Conservation (phyloP, 2,888 invertebrate species). For the Plagodis pulveraria region DNA sequence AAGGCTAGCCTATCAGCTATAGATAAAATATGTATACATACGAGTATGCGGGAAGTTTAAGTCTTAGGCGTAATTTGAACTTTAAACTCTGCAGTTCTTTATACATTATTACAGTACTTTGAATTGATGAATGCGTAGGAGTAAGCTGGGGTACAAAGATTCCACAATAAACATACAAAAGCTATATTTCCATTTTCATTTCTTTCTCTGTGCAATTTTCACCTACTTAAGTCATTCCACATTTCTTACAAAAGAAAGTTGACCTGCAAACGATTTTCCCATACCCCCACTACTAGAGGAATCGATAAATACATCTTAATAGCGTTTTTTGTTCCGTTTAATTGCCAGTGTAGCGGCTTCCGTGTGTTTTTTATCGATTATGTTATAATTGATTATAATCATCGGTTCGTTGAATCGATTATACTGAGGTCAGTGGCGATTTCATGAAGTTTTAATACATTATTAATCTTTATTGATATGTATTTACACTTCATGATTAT, state of each 20-base stretch:
- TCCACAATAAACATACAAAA: not conserved
- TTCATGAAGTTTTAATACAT: slow-evolving; percentile 37
- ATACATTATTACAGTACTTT: no score
- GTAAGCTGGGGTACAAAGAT: no score
- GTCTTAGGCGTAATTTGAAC: no score
- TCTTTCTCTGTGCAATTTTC: slow-evolving; percentile 12
- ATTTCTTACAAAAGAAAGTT: slow-evolving; percentile 62
- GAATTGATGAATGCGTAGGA: no score
- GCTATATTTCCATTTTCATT: slow-evolving; percentile 9
- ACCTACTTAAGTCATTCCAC: slow-evolving; percentile 15
- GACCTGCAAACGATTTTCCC: slow-evolving; percentile 66
- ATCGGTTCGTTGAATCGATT: slow-evolving; percentile 67
- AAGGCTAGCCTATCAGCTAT: no score
- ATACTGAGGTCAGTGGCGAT: slow-evolving; percentile 54
- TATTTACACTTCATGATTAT: slow-evolving; percentile 5
- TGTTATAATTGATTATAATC: slow-evolving; percentile 67
- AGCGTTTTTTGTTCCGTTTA: slow-evolving; percentile 62
- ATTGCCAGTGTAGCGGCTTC: slow-evolving; percentile 65
- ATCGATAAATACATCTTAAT: slow-evolving; percentile 70
- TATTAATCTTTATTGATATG: not conserved
- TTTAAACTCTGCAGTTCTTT: no score
- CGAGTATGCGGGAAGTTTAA: no score
- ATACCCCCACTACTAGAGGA: slow-evolving; percentile 58
- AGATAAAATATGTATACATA: no score
- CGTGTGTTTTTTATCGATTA: slow-evolving; percentile 71